These are phyloP conservation scores for Triplophysa dalaica DNA, from an alignment of 2,113 vertebrate species.

Conservation along the genomic window DNA sequence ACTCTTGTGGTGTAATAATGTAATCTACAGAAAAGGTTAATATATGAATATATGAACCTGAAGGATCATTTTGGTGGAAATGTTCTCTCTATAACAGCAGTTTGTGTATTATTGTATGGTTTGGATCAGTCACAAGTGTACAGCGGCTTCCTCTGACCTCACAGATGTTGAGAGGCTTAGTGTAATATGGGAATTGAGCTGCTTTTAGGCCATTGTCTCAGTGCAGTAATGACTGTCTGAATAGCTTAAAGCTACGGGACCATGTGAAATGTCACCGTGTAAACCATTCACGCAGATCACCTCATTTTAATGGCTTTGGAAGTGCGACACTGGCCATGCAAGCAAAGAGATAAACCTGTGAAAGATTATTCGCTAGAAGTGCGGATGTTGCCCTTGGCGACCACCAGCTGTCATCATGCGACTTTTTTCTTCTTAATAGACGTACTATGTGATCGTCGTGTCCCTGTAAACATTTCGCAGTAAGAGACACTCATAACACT, in stretches of 20 bases:
- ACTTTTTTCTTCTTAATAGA: conserved; percentile 21
- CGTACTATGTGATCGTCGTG: background rate
- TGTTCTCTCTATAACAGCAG: too few relatives aligned
- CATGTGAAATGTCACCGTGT: conserved; percentile 47
- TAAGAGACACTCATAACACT: conserved; percentile 11
- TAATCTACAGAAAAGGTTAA: too few relatives aligned
- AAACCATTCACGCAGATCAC: conserved; percentile 67
- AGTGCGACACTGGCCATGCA: conserved; percentile 62
- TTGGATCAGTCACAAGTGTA: background rate
- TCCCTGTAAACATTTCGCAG: conserved; percentile 18
- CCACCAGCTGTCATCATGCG: conserved; percentile 16
- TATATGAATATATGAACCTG: too few relatives aligned
- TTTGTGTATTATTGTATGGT: conserved; percentile 10
- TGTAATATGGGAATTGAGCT: conserved; percentile 63
- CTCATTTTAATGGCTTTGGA: conserved; percentile 64
- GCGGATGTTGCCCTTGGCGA: conserved; percentile 62
- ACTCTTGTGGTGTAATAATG: too few relatives aligned
- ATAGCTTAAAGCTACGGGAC: conserved; percentile 61
- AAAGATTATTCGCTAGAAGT: conserved; percentile 67
- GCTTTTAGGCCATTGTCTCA: conserved; percentile 60
- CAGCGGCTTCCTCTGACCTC: background rate
- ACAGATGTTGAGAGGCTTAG: conserved; percentile 68
- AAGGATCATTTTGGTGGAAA: too few relatives aligned
- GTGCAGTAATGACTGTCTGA: conserved; percentile 41
- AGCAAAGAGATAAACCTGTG: conserved; percentile 72